Evolutionary conservation across 2,113 vertebrate genomes (phyloP).

Genomic region (Shinisaurus crocodilurus): DNA sequence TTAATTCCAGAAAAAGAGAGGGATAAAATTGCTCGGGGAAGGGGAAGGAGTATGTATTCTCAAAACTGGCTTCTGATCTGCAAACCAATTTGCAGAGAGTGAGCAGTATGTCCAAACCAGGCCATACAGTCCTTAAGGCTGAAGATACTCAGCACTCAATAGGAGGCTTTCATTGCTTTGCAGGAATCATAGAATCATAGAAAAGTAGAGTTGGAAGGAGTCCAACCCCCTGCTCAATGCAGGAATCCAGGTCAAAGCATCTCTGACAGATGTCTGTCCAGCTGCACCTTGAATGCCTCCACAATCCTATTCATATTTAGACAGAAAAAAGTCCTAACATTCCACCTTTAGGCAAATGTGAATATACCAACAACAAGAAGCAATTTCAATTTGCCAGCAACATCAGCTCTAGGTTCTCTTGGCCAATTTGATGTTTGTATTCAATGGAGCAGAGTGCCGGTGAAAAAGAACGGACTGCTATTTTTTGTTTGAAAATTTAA

Average conservation of each 20-base stretch:
- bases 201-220: no score
- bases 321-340: no score
- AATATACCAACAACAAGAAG: constrained; percentile 25
- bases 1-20: background rate
- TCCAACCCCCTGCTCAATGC: no score
- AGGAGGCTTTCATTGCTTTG: background rate
- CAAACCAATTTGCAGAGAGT: background rate
- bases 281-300: no score
- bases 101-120: background rate
- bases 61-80: background rate
- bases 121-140: background rate
- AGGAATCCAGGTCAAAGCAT: no score
- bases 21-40: background rate
- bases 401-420: background rate
- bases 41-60: background rate
- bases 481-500: rapidly evolving
- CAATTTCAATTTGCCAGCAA: background rate
- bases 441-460: background rate
- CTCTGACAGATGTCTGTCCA: no score
- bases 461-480: rapidly evolving
- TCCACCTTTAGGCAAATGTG: constrained; percentile 18
- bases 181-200: background rate
- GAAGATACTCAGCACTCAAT: background rate
- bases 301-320: background rate
- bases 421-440: background rate